Evolutionary conservation across 1,140 invertebrate genomes (phyloP).

Genomic region (Macrosteles quadrilineatus): DNA sequence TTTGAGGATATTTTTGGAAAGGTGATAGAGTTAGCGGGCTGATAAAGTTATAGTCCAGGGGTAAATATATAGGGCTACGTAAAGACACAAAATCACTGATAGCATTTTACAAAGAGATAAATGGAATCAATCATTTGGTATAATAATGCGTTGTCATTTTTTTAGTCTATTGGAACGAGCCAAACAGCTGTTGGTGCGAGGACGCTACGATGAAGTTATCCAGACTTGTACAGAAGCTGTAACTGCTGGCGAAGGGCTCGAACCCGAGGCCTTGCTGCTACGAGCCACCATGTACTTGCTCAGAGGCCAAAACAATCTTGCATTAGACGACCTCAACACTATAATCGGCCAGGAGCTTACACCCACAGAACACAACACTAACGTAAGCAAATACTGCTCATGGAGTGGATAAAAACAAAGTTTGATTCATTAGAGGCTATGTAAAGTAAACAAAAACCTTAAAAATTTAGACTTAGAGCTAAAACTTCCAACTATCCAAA

Average conservation of each 20-base stretch:
- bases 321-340: slow-evolving; percentile 67
- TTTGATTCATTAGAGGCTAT: no score
- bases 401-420: background rate
- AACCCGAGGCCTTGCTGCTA: slow-evolving; percentile 71
- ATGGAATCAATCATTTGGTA: no score
- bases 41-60: no score
- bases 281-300: slow-evolving; percentile 82
- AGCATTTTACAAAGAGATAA: no score
- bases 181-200: slow-evolving; percentile 62
- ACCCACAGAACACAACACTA: slow-evolving; percentile 56
- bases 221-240: slow-evolving; percentile 79
- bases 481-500: no score
- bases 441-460: no score
- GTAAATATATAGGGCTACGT: no score
- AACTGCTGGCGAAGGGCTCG: slow-evolving; percentile 53
- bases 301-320: slow-evolving; percentile 67
- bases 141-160: no score
- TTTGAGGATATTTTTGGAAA: no score
- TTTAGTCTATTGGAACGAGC: slow-evolving; percentile 65
- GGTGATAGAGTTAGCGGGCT: no score
- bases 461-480: no score
- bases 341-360: slow-evolving; percentile 63
- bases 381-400: slow-evolving; percentile 45
- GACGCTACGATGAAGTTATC: slow-evolving; percentile 78
- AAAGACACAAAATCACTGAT: no score